Evolutionary conservation across 30 jellyfish, hydroid and myxozoan genomes (phyloP), one percentile per base, ranked within the genome.

Genomic region (Aurelia coerulea): DNA sequence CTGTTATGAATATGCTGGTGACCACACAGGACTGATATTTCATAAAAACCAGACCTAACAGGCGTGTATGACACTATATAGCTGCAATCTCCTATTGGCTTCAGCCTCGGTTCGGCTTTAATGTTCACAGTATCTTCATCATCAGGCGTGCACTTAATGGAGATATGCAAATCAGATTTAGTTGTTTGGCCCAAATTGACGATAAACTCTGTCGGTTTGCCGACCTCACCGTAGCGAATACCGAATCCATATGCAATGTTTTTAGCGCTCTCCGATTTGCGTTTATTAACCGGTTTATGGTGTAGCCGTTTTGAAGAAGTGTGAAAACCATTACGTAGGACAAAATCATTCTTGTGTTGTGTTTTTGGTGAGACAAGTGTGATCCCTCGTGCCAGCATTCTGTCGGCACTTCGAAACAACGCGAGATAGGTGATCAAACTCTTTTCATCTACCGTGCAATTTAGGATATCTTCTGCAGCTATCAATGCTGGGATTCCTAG

Each of bases 161-260:
- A 83, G 23, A 94, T 91, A 33, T 91, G 85, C 31, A 94, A 69
- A 56, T 94, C 98, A 1, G 94, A 78, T 15, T 80, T 69, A 12
- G 58, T 63, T 32, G 81, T 81, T 34, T 90, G 92, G 71, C 81
- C 73, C 2, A 94, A 54, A 12, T 93, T 96, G 56, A 94, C 94
- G 42, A 94, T 73, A 62, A 94, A 94, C 59, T 94, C 98, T 9
- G 96, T 79, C 68, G 97, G 98, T 37, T 85, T 89, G 17, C 98
- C 98, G 53, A 94, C 98, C 65, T 94, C 97, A 14, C 97, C 98
- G 65, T 84, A 78, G 18, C 98, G 96, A 68, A 94, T 70, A 5
- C 98, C 98, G 50, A 97, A 90, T 8, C 98, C 98, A 75, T 88
- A 94, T 1, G 98, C 98, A n/a, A 94, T 66, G 67, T 80, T 68